A percentile compares a stretch with the other conserved stretches of the same genome.
Conservation (phyloP, 2,888 invertebrate genomes). For the Unio delphinus region DNA sequence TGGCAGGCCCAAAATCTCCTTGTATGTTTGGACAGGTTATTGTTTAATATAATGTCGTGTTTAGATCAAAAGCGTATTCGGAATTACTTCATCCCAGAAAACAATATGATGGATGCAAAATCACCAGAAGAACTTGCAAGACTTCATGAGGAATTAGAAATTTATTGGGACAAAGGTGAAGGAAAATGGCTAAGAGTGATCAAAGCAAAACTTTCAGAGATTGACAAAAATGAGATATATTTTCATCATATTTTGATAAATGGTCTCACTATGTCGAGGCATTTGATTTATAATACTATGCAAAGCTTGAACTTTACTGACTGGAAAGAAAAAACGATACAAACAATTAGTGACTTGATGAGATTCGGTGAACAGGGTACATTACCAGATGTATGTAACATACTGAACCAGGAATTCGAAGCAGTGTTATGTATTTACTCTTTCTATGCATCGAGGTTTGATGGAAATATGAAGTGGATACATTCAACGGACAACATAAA, state of each 20-base stretch:
- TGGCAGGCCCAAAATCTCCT: slow-evolving; percentile 1
- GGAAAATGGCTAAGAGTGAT: neutral
- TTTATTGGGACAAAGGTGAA: neutral
- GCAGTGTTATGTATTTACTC: too few species aligned
- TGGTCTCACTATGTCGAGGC: slow-evolving; percentile 1
- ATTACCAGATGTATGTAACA: too few species aligned
- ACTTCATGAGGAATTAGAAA: neutral
- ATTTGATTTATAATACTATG: neutral
- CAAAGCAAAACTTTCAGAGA: neutral
- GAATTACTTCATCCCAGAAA: slow-evolving; percentile 8
- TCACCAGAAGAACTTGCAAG: neutral
- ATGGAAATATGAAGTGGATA: too few species aligned
- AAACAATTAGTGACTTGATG: neutral
- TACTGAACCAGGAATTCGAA: too few species aligned
- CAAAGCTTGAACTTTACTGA: neutral
- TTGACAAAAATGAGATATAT: slow-evolving; percentile 6
- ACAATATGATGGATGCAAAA: slow-evolving; percentile 12
- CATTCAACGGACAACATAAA: too few species aligned
- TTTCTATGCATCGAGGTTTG: too few species aligned
- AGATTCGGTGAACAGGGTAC: too few species aligned
- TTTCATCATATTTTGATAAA: slow-evolving; percentile 4
- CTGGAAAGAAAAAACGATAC: neutral
- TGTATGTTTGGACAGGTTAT: neutral
- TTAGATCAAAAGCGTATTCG: neutral
- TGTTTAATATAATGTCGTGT: neutral